Percentiles rank a stretch among this genome's conserved stretches.
These are phyloP conservation scores for Sebastes kiyomatsui DNA, from an alignment of 2,797 vertebrate species.

Conservation along the genomic window DNA sequence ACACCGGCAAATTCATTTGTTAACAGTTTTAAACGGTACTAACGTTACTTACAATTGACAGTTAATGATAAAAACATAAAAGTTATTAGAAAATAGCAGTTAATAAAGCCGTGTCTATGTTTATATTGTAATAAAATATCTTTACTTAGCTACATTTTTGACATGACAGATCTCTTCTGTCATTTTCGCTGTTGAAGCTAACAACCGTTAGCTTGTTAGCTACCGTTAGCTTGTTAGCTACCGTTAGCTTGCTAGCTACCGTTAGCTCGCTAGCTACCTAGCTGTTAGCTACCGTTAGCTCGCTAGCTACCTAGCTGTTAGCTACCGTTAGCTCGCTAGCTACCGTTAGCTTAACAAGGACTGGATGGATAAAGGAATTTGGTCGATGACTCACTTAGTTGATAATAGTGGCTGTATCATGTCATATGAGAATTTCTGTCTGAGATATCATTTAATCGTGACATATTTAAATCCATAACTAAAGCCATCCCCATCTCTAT, in stretches of 20 bases:
- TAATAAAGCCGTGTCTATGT: neutral
- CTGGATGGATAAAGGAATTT: too few relatives aligned
- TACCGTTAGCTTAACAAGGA: neutral
- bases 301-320: too few relatives aligned
- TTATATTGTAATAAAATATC: neutral
- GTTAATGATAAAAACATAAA: neutral
- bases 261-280: neutral
- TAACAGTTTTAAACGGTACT: neutral
- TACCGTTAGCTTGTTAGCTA: too few relatives aligned
- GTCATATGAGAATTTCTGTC: too few relatives aligned
- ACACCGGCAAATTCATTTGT: conserved; percentile 58
- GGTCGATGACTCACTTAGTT: too few relatives aligned
- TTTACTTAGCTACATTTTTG: conserved; percentile 43
- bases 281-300: too few relatives aligned
- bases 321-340: neutral
- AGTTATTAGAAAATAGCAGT: neutral
- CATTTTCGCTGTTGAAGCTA: conserved; percentile 66
- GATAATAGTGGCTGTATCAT: too few relatives aligned
- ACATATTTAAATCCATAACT: too few relatives aligned
- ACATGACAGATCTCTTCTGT: conserved; percentile 74
- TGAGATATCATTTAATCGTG: too few relatives aligned
- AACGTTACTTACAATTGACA: neutral
- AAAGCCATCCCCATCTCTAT: too few relatives aligned
- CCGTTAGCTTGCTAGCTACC: neutral
- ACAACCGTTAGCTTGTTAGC: conserved; percentile 19